Conservation (phyloP, 1,140 invertebrate genomes). For the Drosophila kepulauana region DNA sequence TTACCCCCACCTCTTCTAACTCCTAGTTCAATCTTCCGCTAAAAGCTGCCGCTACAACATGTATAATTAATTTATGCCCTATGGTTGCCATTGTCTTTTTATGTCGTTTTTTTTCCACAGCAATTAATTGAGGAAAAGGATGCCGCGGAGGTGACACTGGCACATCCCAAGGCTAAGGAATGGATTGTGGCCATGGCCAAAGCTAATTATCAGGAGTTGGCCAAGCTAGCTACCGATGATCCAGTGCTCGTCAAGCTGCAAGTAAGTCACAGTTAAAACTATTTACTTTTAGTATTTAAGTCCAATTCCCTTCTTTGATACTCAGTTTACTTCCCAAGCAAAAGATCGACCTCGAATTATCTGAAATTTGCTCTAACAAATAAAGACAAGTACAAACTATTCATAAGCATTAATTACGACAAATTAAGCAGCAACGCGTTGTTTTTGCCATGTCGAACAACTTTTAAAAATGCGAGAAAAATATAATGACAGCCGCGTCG, state of each 20-base stretch:
- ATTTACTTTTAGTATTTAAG: background rate
- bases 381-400: constrained; percentile 81
- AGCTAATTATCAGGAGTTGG: constrained; percentile 92
- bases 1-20: background rate
- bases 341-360: constrained; percentile 29
- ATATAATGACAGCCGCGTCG: constrained; percentile 61
- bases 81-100: constrained; percentile 33
- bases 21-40: constrained; percentile 14
- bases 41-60: constrained; percentile 68
- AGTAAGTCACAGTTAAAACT: constrained; percentile 87
- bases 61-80: constrained; percentile 80
- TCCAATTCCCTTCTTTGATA: background rate
- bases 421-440: constrained; percentile 81
- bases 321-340: background rate
- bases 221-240: constrained; percentile 92
- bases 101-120: constrained; percentile 56
- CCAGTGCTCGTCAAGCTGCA: constrained; percentile 92
- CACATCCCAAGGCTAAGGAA: constrained; percentile 90
- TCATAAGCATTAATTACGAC: constrained; percentile 83
- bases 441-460: constrained; percentile 83
- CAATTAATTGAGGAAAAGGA: constrained; percentile 81
- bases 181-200: constrained; percentile 94
- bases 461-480: constrained; percentile 80
- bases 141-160: constrained; percentile 70
- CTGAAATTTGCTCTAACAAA: constrained; percentile 64